Conservation (phyloP, 2,888 invertebrate species). For the Orthosia gothica region DNA sequence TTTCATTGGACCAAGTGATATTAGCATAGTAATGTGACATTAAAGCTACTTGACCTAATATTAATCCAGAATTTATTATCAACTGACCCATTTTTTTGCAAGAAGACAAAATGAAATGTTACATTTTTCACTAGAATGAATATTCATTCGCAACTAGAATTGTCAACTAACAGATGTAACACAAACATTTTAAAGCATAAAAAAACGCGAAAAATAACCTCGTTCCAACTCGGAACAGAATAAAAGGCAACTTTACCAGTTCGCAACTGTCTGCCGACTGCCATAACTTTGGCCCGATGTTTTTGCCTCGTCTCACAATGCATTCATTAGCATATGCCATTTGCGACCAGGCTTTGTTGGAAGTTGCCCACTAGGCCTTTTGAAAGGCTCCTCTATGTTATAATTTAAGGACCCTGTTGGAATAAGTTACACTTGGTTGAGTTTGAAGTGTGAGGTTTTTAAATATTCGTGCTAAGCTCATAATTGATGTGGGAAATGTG, state of each 20-base stretch:
- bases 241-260: slow-evolving; percentile 56
- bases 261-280: slow-evolving; percentile 61
- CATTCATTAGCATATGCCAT: slow-evolving; percentile 61
- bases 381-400: slow-evolving; percentile 16
- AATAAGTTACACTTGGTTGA: slow-evolving; percentile 4
- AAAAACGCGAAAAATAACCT: slow-evolving; percentile 36
- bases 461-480: slow-evolving; percentile 7
- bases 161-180: slow-evolving; percentile 35
- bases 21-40: background rate
- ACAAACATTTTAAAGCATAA: slow-evolving; percentile 36
- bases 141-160: slow-evolving; percentile 37
- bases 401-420: slow-evolving; percentile 28
- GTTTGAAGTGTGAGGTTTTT: background rate
- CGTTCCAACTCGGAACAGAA: slow-evolving; percentile 38
- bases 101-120: background rate
- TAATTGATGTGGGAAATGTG: slow-evolving; percentile 9
- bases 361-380: slow-evolving; percentile 23
- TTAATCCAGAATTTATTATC: background rate
- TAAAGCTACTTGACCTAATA: background rate
- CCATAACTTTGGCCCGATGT: slow-evolving; percentile 57
- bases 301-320: slow-evolving; percentile 56
- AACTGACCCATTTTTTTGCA: slow-evolving; percentile 21
- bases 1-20: slow-evolving; percentile 8
- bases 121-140: slow-evolving; percentile 33
- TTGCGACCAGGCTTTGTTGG: slow-evolving; percentile 33